Evolutionary conservation across 2,888 invertebrate species (phyloP).

Genomic region (Mythimna loreyi): DNA sequence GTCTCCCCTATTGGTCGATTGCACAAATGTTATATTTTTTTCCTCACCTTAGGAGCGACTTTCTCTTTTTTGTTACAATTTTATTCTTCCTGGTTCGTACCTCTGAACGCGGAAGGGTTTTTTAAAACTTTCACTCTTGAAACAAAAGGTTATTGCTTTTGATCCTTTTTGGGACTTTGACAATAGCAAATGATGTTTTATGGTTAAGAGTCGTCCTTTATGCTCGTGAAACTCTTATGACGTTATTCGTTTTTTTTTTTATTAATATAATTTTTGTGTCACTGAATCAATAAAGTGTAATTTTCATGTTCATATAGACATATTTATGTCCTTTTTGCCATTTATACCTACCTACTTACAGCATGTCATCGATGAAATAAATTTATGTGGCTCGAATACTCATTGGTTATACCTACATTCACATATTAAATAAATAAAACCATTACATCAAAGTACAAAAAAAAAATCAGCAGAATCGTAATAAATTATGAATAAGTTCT

Average conservation of each 20-base stretch:
- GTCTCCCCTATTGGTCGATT: conserved; percentile 81
- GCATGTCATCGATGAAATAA: conserved; percentile 16
- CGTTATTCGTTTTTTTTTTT: conserved; percentile 2
- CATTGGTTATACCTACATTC: neutral
- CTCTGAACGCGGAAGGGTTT: conserved; percentile 85
- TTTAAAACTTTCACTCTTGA: conserved; percentile 85
- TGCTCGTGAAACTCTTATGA: conserved; percentile 15
- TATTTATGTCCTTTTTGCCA: conserved; percentile 17
- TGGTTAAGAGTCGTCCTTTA: conserved; percentile 6
- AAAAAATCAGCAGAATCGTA: neutral
- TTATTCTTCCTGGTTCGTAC: conserved; percentile 83
- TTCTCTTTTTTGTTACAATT: conserved; percentile 90
- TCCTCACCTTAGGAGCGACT: conserved; percentile 79
- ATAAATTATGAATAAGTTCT: neutral
- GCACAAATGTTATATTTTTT: conserved; percentile 76
- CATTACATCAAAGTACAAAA: neutral
- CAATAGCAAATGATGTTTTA: conserved; percentile 41
- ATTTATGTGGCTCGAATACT: conserved; percentile 8
- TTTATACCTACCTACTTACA: conserved; percentile 29
- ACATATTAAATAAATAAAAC: neutral
- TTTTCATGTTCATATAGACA: conserved; percentile 33
- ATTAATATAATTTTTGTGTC: conserved; percentile 31
- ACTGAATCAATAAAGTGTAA: conserved; percentile 18
- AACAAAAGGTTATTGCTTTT: conserved; percentile 76
- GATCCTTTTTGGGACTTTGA: conserved; percentile 53